A percentile compares a stretch with the other conserved stretches of the same genome.
These are phyloP conservation scores for Cacoxenus indagator DNA, from an alignment of 2,888 invertebrate genomes.

Conservation along the genomic window DNA sequence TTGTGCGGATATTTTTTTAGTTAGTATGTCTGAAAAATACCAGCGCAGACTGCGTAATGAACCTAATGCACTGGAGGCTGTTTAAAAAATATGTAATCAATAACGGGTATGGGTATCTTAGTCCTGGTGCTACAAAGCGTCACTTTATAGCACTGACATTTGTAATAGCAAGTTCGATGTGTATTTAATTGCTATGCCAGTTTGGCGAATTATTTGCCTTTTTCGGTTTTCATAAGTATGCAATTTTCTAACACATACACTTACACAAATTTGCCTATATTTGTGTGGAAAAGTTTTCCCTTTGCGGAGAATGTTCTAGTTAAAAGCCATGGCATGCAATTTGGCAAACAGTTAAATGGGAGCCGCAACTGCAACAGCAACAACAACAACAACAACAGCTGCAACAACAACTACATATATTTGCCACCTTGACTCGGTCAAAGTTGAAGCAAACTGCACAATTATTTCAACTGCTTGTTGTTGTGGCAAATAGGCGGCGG, in stretches of 20 bases:
- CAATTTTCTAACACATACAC: no score
- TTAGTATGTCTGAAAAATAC: no score
- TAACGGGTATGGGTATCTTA: no score
- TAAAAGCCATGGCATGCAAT: neutral
- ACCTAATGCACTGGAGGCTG: no score
- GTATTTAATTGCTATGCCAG: no score
- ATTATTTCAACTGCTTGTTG: neutral
- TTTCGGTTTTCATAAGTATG: neutral
- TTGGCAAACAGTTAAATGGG: neutral
- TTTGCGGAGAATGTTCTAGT: no score
- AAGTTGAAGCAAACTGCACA: neutral
- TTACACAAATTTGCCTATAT: neutral
- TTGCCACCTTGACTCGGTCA: neutral
- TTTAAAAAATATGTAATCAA: no score
- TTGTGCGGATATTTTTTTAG: neutral
- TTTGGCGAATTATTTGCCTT: neutral
- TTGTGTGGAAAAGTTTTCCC: neutral
- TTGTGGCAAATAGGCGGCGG: neutral
- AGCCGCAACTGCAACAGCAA: no score
- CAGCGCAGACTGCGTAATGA: neutral
- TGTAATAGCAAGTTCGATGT: no score
- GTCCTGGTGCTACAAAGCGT: no score
- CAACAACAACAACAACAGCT: no score
- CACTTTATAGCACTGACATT: no score
- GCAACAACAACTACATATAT: neutral